Evolutionary conservation across 2,797 vertebrate genomes (phyloP), one percentile per base, ranked within the genome.

Genomic region (Clangula hyemalis): DNA sequence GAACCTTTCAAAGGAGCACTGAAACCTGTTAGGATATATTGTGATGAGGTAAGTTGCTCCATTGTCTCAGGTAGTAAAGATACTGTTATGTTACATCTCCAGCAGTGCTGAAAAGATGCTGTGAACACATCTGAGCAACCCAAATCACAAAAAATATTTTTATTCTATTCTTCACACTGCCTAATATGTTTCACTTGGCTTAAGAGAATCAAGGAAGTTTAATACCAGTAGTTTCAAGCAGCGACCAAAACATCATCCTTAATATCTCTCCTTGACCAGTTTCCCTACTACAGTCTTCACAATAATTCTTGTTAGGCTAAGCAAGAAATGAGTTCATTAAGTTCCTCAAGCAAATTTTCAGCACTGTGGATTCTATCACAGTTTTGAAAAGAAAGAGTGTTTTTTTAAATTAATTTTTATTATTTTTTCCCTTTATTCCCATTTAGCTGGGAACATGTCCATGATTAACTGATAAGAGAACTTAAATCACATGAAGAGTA

Each of bases 181-280:
- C 76, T 77, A 32, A 47, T 68, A 2, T 3, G 12, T 81, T 94
- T 77, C 54, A 88, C 79, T 85, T 91, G 82, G 51, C 71, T 72
- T 54, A 60, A 7, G 94, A 97, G 95, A 97, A 96, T 97, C 96
- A 97, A 97, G 96, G 96, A 97, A 96, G 96, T 97, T 97, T 94
- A 84, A 86, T 72, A 87, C 62, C 95, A 85, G 88, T 92, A 68
- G 89, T 61, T 96, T 61, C 66, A 89, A 89, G 84, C 76, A 86
- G 51, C 1, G 39, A 90, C 84, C 71, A 88, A 93, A 96, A 84
- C 36, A 36, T 75, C 25, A 36, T 75, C 64, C 45, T 3, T 56
- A 12, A 73, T 62, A 34, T 74, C 24, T 65, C 34, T 73, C 21
- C 54, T 43, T 87, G 71, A 80, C 51, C 43, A 49, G 39, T 75